phyloP scores from a whole-genome alignment of 2,888 invertebrate species.

The Hemithea aestivaria region DNA sequence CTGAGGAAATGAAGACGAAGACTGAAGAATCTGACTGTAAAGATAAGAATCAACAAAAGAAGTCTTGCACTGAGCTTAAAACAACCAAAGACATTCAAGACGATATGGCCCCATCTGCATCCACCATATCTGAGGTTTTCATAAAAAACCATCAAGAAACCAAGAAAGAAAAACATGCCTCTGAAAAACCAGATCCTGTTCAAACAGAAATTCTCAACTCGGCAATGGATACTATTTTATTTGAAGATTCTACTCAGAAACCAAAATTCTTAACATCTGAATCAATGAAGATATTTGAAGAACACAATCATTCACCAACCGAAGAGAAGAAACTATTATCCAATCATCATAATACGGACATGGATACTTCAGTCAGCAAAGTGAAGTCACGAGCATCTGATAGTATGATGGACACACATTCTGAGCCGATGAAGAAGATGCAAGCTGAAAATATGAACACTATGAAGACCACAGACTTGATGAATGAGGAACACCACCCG shows the following conservation, averaged over 20 bases:
- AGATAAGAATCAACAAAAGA: slow-evolving; percentile 17
- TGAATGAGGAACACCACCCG: slow-evolving; percentile 4
- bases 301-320: slow-evolving; percentile 14
- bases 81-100: slow-evolving; percentile 23
- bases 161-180: neutral
- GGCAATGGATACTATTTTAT: no score
- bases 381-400: slow-evolving; percentile 20
- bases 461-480: neutral
- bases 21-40: slow-evolving; percentile 13
- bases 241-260: slow-evolving; percentile 1
- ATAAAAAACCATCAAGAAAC: slow-evolving; percentile 18
- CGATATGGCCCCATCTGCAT: slow-evolving; percentile 34
- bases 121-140: slow-evolving; percentile 31
- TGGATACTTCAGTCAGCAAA: slow-evolving; percentile 7
- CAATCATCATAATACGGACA: neutral
- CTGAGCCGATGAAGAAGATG: neutral
- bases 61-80: slow-evolving; percentile 16
- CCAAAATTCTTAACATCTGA: slow-evolving; percentile 1
- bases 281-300: slow-evolving; percentile 17
- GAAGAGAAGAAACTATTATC: neutral
- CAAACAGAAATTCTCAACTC: no score
- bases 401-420: slow-evolving; percentile 7
- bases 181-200: neutral
- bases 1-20: slow-evolving; percentile 12
- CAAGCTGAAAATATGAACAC: slow-evolving; percentile 2